Percentiles rank a stretch among this genome's conserved stretches.
phyloP scores from a whole-genome alignment of 2,888 invertebrate species.

The Caenorhabditis wallacei region DNA sequence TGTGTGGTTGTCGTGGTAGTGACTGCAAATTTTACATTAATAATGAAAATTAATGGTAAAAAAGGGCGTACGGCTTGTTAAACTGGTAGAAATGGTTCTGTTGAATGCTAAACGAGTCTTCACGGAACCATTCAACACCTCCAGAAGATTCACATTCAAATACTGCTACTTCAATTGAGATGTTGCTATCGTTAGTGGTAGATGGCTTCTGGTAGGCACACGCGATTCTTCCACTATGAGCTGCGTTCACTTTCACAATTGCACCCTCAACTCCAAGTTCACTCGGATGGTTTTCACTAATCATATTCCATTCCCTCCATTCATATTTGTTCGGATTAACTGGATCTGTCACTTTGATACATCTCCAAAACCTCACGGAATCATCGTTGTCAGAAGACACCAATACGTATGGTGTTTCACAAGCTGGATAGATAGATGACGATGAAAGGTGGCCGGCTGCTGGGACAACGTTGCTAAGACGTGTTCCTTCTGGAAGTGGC shows the following conservation, averaged over 20 bases:
- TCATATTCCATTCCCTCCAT: constrained; percentile 82
- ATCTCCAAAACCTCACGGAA: constrained; percentile 87
- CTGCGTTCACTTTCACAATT: constrained; percentile 89
- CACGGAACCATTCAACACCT: constrained; percentile 82
- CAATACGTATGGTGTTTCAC: constrained; percentile 96
- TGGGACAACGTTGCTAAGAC: constrained; percentile 87
- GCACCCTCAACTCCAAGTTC: constrained; percentile 81
- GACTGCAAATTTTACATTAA: constrained; percentile 6
- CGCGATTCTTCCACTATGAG: constrained; percentile 97
- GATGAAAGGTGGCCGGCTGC: constrained; percentile 98
- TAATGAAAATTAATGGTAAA: too few species aligned
- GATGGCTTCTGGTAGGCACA: constrained; percentile 90
- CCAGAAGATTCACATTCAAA: constrained; percentile 99
- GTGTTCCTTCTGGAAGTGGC: constrained; percentile 67
- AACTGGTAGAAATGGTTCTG: constrained; percentile 54
- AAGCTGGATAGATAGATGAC: constrained; percentile 98
- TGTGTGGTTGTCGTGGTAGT: constrained; percentile 12
- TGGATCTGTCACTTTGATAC: constrained; percentile 65
- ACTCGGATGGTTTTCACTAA: constrained; percentile 75
- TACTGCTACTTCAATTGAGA: constrained; percentile 88
- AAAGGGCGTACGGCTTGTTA: constrained; percentile 12
- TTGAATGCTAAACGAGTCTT: constrained; percentile 77
- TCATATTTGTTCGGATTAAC: constrained; percentile 44
- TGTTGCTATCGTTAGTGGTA: not conserved
- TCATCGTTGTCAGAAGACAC: constrained; percentile 95